Evolutionary conservation across 1,140 invertebrate genomes (phyloP), one percentile per base, ranked within the genome.

Genomic region (Euschistus heros): DNA sequence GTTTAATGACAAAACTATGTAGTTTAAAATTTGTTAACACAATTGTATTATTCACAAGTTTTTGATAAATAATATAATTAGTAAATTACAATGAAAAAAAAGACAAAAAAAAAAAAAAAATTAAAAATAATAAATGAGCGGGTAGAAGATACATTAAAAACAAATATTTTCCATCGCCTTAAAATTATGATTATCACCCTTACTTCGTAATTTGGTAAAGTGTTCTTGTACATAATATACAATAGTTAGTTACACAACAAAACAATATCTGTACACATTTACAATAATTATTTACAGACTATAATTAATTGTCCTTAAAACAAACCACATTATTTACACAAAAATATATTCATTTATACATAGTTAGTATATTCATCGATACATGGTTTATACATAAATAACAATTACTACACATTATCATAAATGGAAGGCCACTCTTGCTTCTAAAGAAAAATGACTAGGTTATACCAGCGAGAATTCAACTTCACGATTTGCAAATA

Each of bases 331-430:
- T 50, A 50, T 50, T 50, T 50, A 50, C 47, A 50, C 2, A 50
- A 50, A 50, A 50, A 50, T 50, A 50, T 50, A 50, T 50, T 50
- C 22, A 50, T 50, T 14, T 50, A 50, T 50, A 50, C 47, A 47
- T 50, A 50, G 47, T 50, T 50, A 20, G n/a, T 50, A 50, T 50
- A 18, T 20, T 50, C 5, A 50, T 20, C 10, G 22, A 50, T 50
- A 20, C n/a, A n/a, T n/a, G n/a, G n/a, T n/a, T n/a, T n/a, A n/a
- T n/a, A n/a, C 47, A 50, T 50, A 20, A 50, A 50, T 50, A 50
- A 37, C 33, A 37, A 37, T 37, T 37, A 37, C 33, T 37, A 37
- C 7, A 30, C 27, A 30, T n/a, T n/a, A n/a, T 30, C 27, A 4
- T 30, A 47, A 50, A 50, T 2, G n/a, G 47, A 50, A 50, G 47